Conservation (phyloP, 1,140 invertebrate species). For the Arion vulgaris region DNA sequence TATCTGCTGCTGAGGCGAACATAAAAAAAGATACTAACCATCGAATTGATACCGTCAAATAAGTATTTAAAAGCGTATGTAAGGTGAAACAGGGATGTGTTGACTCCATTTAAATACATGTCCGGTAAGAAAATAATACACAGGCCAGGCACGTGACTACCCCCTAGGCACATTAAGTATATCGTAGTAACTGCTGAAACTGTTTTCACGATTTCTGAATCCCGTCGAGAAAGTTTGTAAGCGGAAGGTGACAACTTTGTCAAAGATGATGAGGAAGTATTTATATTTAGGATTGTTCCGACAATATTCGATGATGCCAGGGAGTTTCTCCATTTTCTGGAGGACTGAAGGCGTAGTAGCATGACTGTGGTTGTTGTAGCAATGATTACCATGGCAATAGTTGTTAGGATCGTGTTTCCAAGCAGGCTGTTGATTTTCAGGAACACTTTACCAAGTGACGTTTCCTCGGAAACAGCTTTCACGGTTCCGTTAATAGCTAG, state of each 20-base stretch:
- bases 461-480: neutral
- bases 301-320: neutral
- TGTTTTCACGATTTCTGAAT: neutral
- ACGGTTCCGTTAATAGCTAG: constrained; percentile 1
- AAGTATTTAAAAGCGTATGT: neutral
- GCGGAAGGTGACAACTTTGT: no score
- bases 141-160: neutral
- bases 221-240: neutral
- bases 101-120: neutral
- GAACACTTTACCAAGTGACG: neutral
- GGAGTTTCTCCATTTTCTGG: constrained; percentile 3
- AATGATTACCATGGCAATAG: constrained; percentile 3
- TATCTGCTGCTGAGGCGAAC: neutral
- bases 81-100: neutral
- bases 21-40: constrained; percentile 13
- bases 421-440: constrained; percentile 5
- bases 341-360: neutral
- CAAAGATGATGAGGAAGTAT: neutral
- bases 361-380: neutral
- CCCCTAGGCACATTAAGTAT: neutral
- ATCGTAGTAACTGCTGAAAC: neutral
- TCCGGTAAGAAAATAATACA: neutral
- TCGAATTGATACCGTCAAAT: neutral
- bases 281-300: neutral
- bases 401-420: neutral